Percentiles rank a stretch among this genome's conserved stretches.
Conservation (phyloP, 2,113 vertebrate species). For the Anolis sagrei region DNA sequence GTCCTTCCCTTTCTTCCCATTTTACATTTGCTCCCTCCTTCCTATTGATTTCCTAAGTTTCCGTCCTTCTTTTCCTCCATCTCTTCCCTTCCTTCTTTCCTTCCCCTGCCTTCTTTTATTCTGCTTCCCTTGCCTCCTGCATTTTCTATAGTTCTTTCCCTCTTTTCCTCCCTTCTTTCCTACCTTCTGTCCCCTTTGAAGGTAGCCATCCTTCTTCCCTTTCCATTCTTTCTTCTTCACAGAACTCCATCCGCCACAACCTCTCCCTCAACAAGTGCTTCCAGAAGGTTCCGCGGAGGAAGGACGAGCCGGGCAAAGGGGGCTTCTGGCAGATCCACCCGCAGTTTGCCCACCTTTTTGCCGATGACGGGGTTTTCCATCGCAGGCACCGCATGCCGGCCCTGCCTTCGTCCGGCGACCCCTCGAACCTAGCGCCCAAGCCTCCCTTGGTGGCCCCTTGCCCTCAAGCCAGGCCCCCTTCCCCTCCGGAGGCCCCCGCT, state of each 20-base stretch:
- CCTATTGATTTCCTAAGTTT: no score
- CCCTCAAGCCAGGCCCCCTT: no score
- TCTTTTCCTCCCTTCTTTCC: no score
- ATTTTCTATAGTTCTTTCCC: no score
- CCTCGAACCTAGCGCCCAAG: slow-evolving; percentile 15
- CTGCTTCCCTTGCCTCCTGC: no score
- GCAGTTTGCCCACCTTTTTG: slow-evolving; percentile 85
- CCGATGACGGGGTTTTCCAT: slow-evolving; percentile 81
- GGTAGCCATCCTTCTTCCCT: not conserved
- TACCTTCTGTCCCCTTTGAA: no score
- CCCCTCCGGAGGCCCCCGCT: slow-evolving; percentile 57
- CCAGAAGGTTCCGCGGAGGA: slow-evolving; percentile 92
- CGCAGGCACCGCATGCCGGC: slow-evolving; percentile 79
- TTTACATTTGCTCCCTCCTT: no score
- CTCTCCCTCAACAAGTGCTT: slow-evolving; percentile 98
- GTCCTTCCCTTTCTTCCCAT: no score
- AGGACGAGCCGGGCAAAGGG: slow-evolving; percentile 92
- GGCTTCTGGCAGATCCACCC: slow-evolving; percentile 90
- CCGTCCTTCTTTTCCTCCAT: no score
- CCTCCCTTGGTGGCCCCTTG: not conserved
- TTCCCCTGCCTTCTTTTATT: no score
- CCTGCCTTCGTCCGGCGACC: slow-evolving; percentile 73
- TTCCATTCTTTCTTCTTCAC: slow-evolving; percentile 80
- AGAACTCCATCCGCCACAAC: slow-evolving; percentile 99
- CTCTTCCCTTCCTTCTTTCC: no score